Base-by-base conservation (phyloP, 1,140 invertebrate species). In the Vanessa atalanta region DNA sequence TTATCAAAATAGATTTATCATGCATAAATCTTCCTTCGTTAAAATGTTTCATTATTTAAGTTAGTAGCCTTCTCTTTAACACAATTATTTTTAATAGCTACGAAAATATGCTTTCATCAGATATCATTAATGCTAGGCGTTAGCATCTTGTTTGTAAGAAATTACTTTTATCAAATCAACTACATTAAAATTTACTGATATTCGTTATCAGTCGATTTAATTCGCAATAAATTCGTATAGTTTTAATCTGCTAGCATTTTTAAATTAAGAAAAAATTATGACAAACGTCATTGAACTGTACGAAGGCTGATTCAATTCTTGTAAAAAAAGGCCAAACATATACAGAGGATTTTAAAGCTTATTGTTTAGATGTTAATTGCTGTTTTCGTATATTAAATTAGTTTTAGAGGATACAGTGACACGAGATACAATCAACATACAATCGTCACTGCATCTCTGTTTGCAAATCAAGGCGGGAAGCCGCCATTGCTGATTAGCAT, bases 391-490 rank as follows among this genome's bases (percentile, higher is more conserved):
- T 26, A 31, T 47, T 50, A 26, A 23, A 48, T 47, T 13, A 12
- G 48, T 64, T 23, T 11, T 26, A 26, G 68, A 70, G 53, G 60
- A 47, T 47, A 47, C 6, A 16, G 61, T 48, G 37, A 66, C 60
- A 53, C 16, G 64, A 76, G 65, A 65, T 61, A 75, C 72, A 83
- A 90, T 90, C 88, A 89, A 80, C 87, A 90, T 90, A 90, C 87
- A 90, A 90, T 89, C 81, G 88, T 84, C 81, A 83, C 81, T 64
- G 74, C 77, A 75, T 83, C 77, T 82, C 81, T 88, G 88, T 88
- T 88, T 89, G 88, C 88, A 90, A 90, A 90, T 89, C 85, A 86
- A 83, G 83, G 79, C 83, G 85, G 82, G 79, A 83, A 83, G 70
- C 80, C 79, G 80, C 83, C 86, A 85, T 83, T 82, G 80, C 70